Percentiles rank a stretch among this genome's conserved stretches.
Evolutionary conservation across 2,888 invertebrate genomes (phyloP).

Genomic region (Pardosa pseudoannulata): DNA sequence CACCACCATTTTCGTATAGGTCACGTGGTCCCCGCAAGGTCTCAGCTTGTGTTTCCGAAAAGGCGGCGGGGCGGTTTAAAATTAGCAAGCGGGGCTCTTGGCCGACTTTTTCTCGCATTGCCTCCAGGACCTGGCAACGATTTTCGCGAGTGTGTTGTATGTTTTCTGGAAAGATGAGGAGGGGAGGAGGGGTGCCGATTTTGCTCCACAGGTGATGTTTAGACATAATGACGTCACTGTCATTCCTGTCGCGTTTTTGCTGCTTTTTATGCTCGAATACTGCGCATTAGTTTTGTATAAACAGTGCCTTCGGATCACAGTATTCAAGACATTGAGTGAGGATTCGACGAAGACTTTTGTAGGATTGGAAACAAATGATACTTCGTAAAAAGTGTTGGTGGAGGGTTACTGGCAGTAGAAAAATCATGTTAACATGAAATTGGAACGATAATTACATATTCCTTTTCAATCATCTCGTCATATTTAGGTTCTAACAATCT

Average conservation of each 20-base stretch:
- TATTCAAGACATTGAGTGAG: no score
- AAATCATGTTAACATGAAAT: no score
- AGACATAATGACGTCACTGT: not conserved
- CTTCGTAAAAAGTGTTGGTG: no score
- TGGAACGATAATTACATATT: no score
- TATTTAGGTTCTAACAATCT: no score
- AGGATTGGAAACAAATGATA: no score
- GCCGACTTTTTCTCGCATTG: not conserved
- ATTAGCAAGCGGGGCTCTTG: not conserved
- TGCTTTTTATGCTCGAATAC: not conserved
- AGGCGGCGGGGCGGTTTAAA: not conserved
- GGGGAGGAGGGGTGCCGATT: not conserved
- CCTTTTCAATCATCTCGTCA: no score
- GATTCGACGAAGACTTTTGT: no score
- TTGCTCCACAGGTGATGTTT: not conserved
- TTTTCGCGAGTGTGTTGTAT: not conserved
- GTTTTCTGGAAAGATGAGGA: not conserved
- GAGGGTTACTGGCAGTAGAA: no score
- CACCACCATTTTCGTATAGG: constrained; percentile 6
- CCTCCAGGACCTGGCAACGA: not conserved
- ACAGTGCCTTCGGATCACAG: no score
- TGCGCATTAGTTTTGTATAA: not conserved
- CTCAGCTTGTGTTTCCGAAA: not conserved
- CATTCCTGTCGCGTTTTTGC: not conserved
- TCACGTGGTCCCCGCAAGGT: not conserved